Conservation (phyloP, 2,797 vertebrate genomes). For the Myripristis jacobus region DNA sequence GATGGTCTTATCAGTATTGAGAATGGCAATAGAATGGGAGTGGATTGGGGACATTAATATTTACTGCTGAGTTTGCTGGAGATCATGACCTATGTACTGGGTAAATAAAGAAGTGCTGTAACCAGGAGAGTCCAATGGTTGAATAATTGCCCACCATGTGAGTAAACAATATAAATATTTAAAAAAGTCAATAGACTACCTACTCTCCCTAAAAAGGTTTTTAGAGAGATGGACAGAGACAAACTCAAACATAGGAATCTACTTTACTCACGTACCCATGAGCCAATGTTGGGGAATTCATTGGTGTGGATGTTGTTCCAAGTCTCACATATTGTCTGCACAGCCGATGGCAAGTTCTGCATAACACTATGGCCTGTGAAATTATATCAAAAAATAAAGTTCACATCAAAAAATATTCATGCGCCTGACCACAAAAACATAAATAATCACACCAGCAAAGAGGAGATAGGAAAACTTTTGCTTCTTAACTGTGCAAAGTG, state of each 20-base stretch:
- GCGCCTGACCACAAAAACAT: neutral
- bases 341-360: slow-evolving; percentile 93
- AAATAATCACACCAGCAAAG: neutral
- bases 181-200: too few species aligned
- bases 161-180: too few species aligned
- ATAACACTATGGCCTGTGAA: slow-evolving; percentile 89
- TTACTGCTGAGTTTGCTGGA: neutral
- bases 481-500: neutral
- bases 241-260: neutral
- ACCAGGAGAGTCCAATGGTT: too few species aligned
- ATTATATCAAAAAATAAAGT: slow-evolving; percentile 1
- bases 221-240: neutral
- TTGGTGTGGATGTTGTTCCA: slow-evolving; percentile 97
- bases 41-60: neutral
- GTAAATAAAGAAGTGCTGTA: too few species aligned
- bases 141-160: neutral
- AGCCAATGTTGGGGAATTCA: slow-evolving; percentile 98
- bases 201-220: too few species aligned
- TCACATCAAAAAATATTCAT: slow-evolving; percentile 17
- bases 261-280: slow-evolving; percentile 87
- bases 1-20: neutral
- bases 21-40: neutral
- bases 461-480: neutral
- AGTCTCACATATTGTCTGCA: slow-evolving; percentile 93
- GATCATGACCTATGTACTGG: too few species aligned